A percentile compares a stretch with the other conserved stretches of the same genome.
phyloP scores from a whole-genome alignment of 2,113 vertebrate genomes.

The Grammomys surdaster region DNA sequence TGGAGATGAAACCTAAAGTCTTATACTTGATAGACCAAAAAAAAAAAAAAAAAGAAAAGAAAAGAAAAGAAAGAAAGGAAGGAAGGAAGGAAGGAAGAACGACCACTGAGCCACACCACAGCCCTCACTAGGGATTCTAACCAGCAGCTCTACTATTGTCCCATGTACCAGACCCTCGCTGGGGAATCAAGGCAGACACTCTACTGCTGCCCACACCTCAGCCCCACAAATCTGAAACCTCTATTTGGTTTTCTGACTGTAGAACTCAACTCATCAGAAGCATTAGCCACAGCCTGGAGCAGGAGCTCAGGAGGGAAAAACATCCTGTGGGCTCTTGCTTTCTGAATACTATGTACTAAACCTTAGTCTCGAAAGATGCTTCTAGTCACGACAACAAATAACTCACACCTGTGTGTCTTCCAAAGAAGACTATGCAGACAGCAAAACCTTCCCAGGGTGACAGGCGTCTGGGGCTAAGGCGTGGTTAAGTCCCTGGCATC shows the following conservation, averaged over 20 bases:
- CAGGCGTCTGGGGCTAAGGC: background rate
- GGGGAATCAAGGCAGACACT: background rate
- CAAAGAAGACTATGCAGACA: background rate
- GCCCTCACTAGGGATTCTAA: background rate
- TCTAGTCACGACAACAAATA: background rate
- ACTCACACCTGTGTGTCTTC: background rate
- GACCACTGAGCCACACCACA: background rate
- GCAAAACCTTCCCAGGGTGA: too few relatives aligned
- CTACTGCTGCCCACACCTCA: background rate
- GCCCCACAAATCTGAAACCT: background rate
- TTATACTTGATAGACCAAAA: background rate
- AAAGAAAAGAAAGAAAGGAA: too few relatives aligned
- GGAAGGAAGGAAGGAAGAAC: too few relatives aligned
- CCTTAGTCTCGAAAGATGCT: background rate
- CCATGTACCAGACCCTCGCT: background rate
- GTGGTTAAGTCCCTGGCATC: background rate
- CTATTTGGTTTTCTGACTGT: background rate
- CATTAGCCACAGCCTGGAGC: background rate
- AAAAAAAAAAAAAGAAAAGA: too few relatives aligned
- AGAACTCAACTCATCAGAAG: background rate
- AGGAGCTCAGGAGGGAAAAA: background rate
- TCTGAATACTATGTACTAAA: background rate
- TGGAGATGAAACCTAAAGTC: background rate
- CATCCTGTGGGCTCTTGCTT: background rate
- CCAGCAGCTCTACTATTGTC: too few relatives aligned